Base-by-base conservation (phyloP, 1,140 invertebrate genomes). In the Drosophila obscura region DNA sequence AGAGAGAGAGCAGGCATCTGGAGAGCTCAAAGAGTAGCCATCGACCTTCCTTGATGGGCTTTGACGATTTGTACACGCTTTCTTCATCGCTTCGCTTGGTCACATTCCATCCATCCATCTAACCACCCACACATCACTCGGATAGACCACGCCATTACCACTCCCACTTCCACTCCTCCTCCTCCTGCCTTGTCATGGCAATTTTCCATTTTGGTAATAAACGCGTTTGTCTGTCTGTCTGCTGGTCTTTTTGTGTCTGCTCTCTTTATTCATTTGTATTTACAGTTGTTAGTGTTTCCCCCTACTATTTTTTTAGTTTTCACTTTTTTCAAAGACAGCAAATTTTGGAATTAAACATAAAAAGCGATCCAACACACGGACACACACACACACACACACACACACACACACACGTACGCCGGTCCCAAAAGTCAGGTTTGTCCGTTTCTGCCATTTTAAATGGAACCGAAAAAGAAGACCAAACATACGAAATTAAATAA, bases 41-140 rank as follows among this genome's bases (percentile, higher is more conserved):
- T 65, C 74, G 78, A 85, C 78, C 82, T 87, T 82, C 71, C 58
- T 73, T 61, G 56, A 62, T 61, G 55, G 64, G 59, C 65, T 77
- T 64, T 60, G 60, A 69, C 24, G 64, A 69, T 51, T 69, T 75
- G 76, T 80, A 74, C 82, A 85, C 82, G 83, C 83, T 85, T 85
- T 85, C 82, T 85, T 87, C 78, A 65, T 85, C 68, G 77, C 77
- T 85, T 64, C 77, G 81, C 82, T 85, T 87, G 73, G 77, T 77
- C 81, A 85, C 77, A 84, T 80, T 39, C 59, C 48, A 55, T 15
- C 52, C 39, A 50, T 13, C 52, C 22, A 63, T 48, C 68, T 48
- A 64, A 15, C 61, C 43, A 63, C 71, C 60, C 52, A 57, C 59
- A 46, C 48, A 24, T n/a, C 35, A 31, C 50, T 65, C 31, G 15